Percentiles rank a stretch among this genome's conserved stretches.
phyloP scores from a whole-genome alignment of 2,888 invertebrate species.

The Nephrotoma flavescens region DNA sequence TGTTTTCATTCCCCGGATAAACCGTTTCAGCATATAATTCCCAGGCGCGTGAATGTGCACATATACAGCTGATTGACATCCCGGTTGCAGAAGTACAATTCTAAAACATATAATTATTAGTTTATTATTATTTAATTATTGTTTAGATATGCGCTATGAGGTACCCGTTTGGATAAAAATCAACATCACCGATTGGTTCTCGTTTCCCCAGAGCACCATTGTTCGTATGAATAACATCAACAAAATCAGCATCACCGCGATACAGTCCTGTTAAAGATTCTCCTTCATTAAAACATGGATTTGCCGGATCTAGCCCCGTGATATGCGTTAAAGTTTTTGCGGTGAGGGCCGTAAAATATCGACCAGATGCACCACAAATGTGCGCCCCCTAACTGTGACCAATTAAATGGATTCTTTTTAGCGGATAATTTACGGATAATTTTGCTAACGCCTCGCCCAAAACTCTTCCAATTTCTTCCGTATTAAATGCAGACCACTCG shows the following conservation, averaged over 20 bases:
- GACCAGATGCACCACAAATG: slow-evolving; percentile 26
- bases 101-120: background rate
- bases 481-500: slow-evolving; percentile 12
- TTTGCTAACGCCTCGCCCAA: slow-evolving; percentile 8
- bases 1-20: slow-evolving; percentile 5
- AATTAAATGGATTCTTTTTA: slow-evolving; percentile 11
- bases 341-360: slow-evolving; percentile 21
- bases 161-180: slow-evolving; percentile 12
- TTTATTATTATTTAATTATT: background rate
- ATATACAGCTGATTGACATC: slow-evolving; percentile 7
- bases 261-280: slow-evolving; percentile 17
- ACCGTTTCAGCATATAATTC: slow-evolving; percentile 11
- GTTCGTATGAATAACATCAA: slow-evolving; percentile 19
- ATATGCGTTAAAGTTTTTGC: slow-evolving; percentile 18
- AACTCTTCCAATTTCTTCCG: slow-evolving; percentile 8
- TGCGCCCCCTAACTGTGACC: slow-evolving; percentile 24
- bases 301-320: slow-evolving; percentile 27
- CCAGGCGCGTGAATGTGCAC: slow-evolving; percentile 9
- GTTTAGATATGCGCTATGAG: background rate
- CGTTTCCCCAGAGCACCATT: slow-evolving; percentile 14
- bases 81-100: slow-evolving; percentile 2
- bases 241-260: slow-evolving; percentile 28
- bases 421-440: background rate
- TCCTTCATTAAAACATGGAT: slow-evolving; percentile 17
- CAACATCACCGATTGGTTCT: slow-evolving; percentile 11